Base-by-base conservation (phyloP, 2,888 invertebrate species). In the Teleiodes luculella region DNA sequence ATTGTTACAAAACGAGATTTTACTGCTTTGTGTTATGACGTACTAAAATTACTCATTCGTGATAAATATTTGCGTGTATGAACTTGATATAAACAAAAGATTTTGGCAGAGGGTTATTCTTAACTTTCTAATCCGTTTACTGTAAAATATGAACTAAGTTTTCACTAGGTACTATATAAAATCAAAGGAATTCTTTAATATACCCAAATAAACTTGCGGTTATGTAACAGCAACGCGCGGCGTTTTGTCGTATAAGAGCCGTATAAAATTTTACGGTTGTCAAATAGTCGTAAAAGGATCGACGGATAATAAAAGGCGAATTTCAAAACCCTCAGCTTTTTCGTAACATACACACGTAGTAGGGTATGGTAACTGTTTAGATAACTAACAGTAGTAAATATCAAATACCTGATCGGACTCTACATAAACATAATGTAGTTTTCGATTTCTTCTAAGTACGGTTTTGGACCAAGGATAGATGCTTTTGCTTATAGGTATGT, bases 231-330 rank as follows among this genome's bases (percentile, higher is more conserved):
- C 55, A 57, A 55, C 50, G 56, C 57, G 48, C 31, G 20, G 55
- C 52, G 55, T 59, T 61, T 67, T 58, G 58, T 59, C 56, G 58
- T 65, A 69, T 72, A 69, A 61, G 60, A 64, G 66, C 64, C 60
- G 70, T 72, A 61, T 61, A 76, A 76, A 76, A 70, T 65, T 76
- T 74, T 75, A 78, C 67, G 72, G 65, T 65, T 68, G 66, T 72
- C 70, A 70, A 74, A 74, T 69, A 68, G 67, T 75, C 74, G 72
- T 78, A 76, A 77, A 74, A 76, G 63, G 66, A 74, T 76, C 71
- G 67, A 70, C 68, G 67, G 66, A 63, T 53, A 59, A 59, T 67
- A 68, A 64, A 69, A 66, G 68, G 59, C 53, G 60, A 63, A 62
- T 65, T 70, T 60, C 58, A 59, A 67, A 68, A 68, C 66, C 64